Conservation (phyloP, 2,113 vertebrate genomes). For the Chascanopsetta lugubris region DNA sequence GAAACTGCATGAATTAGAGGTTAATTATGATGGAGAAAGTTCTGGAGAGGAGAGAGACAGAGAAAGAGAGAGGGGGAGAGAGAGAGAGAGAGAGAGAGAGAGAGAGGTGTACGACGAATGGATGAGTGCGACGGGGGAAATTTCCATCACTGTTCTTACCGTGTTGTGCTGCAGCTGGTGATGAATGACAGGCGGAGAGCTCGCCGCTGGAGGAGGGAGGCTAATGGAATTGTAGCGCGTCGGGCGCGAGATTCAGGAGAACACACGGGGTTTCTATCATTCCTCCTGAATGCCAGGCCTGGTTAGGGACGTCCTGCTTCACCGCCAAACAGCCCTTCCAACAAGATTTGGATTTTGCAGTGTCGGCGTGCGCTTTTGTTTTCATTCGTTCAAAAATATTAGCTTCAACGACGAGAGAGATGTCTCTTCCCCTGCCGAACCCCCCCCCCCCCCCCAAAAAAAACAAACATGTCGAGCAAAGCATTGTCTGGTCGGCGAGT, state of each 20-base stretch:
- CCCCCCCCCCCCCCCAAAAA: no score
- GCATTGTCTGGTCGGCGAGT: no score
- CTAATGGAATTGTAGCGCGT: conserved; percentile 74
- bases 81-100: not conserved
- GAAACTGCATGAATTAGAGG: conserved; percentile 73
- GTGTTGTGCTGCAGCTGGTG: conserved; percentile 70
- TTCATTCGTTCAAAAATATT: conserved; percentile 38
- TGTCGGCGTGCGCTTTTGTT: conserved; percentile 26
- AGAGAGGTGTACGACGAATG: conserved; percentile 18
- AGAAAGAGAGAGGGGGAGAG: not conserved
- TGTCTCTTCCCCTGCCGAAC: no score
- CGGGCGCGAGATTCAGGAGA: conserved; percentile 55
- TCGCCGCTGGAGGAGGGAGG: conserved; percentile 69
- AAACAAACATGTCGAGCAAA: no score
- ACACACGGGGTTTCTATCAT: conserved; percentile 61
- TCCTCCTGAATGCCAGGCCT: conserved; percentile 68
- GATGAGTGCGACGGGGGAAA: conserved; percentile 36
- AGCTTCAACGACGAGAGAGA: conserved; percentile 7
- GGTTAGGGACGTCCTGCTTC: conserved; percentile 68
- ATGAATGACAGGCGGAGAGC: conserved; percentile 74
- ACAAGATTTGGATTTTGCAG: conserved; percentile 43
- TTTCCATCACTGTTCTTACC: conserved; percentile 57
- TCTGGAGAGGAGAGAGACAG: conserved; percentile 7
- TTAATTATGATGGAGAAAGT: conserved; percentile 70
- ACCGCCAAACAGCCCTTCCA: conserved; percentile 25